Conservation (phyloP, 2,113 vertebrate genomes). For the Equus przewalskii region DNA sequence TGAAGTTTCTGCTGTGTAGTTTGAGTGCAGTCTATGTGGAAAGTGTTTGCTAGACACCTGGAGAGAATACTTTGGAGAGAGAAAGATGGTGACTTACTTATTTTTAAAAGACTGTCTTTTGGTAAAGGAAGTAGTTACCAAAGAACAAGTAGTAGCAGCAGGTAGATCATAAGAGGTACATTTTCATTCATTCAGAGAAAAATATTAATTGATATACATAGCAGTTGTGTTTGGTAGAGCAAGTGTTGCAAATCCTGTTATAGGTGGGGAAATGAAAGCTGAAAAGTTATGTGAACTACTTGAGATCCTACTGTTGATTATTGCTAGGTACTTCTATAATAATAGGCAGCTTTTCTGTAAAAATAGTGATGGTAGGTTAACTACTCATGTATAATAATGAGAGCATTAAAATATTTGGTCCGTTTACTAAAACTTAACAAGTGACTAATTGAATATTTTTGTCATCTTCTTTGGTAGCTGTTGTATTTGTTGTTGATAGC, state of each 20-base stretch:
- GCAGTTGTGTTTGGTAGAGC: constrained; percentile 14
- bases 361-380: constrained; percentile 34
- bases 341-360: constrained; percentile 20
- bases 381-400: neutral
- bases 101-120: constrained; percentile 61
- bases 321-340: neutral
- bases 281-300: constrained; percentile 30
- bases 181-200: constrained; percentile 57
- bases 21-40: neutral
- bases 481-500: constrained; percentile 98
- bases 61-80: constrained; percentile 27
- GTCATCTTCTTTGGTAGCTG: constrained; percentile 89
- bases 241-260: constrained; percentile 29
- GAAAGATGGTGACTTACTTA: constrained; percentile 13
- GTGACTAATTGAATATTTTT: constrained; percentile 55
- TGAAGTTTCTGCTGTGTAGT: constrained; percentile 53
- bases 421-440: constrained; percentile 55
- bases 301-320: constrained; percentile 25
- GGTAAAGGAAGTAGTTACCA: constrained; percentile 31
- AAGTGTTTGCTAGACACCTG: constrained; percentile 20
- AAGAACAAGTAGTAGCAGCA: constrained; percentile 34
- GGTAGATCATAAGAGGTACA: neutral
- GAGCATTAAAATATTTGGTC: constrained; percentile 35
- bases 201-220: neutral
- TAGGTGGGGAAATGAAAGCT: neutral